These are phyloP conservation scores for Trachythela sp. DNA, from an alignment of 64 coral and sea anemone genomes.

Conservation along the genomic window DNA sequence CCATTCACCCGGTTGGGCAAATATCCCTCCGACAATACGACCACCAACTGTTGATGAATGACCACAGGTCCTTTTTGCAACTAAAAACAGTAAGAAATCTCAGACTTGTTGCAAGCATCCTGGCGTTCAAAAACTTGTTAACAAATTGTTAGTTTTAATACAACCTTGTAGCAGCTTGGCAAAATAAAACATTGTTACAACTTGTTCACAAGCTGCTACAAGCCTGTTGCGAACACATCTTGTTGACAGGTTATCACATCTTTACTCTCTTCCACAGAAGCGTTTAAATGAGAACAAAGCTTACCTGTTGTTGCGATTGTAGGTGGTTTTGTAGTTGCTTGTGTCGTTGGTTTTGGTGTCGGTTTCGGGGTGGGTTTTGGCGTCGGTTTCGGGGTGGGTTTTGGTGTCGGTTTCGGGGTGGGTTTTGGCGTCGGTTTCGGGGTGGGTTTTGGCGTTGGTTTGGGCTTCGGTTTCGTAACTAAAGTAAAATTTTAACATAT, in stretches of 20 bases:
- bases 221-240: not conserved
- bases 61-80: not conserved
- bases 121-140: too few relatives aligned
- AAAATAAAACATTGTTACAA: too few relatives aligned
- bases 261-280: too few relatives aligned
- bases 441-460: not conserved
- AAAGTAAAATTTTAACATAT: too few relatives aligned
- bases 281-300: not conserved
- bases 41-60: not conserved
- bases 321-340: not conserved
- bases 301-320: not conserved
- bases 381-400: not conserved
- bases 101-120: too few relatives aligned
- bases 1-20: slow-evolving; percentile 54
- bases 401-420: not conserved
- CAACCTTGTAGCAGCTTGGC: too few relatives aligned
- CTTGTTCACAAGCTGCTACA: not conserved
- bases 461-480: not conserved
- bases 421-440: not conserved
- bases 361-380: not conserved
- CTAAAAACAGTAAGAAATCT: not conserved
- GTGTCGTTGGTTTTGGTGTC: not conserved
- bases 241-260: too few relatives aligned
- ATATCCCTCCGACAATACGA: slow-evolving; percentile 58
- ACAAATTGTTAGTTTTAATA: too few relatives aligned